Evolutionary conservation across 2,113 vertebrate genomes (phyloP).

Genomic region (Thunnus thynnus): DNA sequence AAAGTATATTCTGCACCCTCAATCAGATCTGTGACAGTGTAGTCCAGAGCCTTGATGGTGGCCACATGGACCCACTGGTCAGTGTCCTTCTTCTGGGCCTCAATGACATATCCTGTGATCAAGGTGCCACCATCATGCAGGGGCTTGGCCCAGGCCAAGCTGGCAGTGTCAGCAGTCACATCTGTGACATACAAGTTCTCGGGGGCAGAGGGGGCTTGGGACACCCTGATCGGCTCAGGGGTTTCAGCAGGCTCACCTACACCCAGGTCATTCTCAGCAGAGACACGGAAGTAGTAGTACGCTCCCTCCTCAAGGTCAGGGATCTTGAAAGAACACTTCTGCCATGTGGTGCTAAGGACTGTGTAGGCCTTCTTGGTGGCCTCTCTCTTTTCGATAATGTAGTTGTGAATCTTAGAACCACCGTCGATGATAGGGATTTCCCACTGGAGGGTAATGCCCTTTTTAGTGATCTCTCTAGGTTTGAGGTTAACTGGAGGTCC

Average conservation of each 20-base stretch:
- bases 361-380: constrained; percentile 96
- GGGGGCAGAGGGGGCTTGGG: constrained; percentile 94
- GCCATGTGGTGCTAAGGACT: constrained; percentile 92
- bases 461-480: constrained; percentile 94
- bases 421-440: constrained; percentile 98
- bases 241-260: constrained; percentile 96
- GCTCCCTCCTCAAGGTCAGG: constrained; percentile 91
- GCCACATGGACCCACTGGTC: constrained; percentile 93
- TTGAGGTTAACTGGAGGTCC: constrained; percentile 95
- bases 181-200: constrained; percentile 96
- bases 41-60: constrained; percentile 94
- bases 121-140: constrained; percentile 94
- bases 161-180: constrained; percentile 91
- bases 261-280: constrained; percentile 97
- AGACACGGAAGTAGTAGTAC: constrained; percentile 97
- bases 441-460: constrained; percentile 95
- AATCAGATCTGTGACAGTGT: constrained; percentile 90
- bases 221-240: constrained; percentile 92
- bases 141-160: constrained; percentile 96
- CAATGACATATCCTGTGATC: constrained; percentile 98
- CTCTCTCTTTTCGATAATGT: constrained; percentile 96
- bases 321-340: constrained; percentile 95
- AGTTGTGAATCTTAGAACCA: constrained; percentile 95
- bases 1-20: constrained; percentile 96
- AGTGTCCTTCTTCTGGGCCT: constrained; percentile 94